A percentile compares a stretch with the other conserved stretches of the same genome.
Evolutionary conservation across 1,140 invertebrate genomes (phyloP).

Genomic region (Platyscapa corneri): DNA sequence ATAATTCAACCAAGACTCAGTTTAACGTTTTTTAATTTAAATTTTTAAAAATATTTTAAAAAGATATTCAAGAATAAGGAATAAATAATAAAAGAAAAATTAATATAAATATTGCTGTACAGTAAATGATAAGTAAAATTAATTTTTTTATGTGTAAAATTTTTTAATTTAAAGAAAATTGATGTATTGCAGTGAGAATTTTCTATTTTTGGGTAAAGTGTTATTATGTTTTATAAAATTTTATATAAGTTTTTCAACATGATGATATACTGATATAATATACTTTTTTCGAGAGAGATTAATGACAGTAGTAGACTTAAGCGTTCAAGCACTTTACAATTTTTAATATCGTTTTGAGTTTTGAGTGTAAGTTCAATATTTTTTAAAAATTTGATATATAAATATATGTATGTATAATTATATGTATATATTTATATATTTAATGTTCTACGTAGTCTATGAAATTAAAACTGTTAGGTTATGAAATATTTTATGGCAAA

Average conservation of each 20-base stretch:
- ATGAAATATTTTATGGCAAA: neutral
- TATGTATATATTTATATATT: too few species aligned
- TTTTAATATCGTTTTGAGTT: slow-evolving; percentile 12
- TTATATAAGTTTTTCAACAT: too few species aligned
- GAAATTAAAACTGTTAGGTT: neutral
- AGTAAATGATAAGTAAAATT: neutral
- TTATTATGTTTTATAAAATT: too few species aligned
- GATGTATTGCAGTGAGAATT: too few species aligned
- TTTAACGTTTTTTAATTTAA: neutral
- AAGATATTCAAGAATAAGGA: neutral
- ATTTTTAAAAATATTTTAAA: neutral
- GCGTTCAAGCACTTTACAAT: neutral
- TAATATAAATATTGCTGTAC: neutral
- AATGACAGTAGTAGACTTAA: neutral
- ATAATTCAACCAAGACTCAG: neutral
- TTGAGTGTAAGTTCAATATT: neutral
- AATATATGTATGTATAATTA: too few species aligned
- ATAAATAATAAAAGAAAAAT: neutral
- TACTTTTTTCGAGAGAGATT: neutral
- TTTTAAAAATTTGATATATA: slow-evolving; percentile 29
- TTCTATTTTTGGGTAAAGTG: too few species aligned
- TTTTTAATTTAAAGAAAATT: too few species aligned
- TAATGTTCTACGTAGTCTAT: neutral
- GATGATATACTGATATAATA: too few species aligned
- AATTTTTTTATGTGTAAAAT: too few species aligned